These are phyloP conservation scores for Saturnia pavonia DNA, from an alignment of 2,888 invertebrate genomes.

Conservation along the genomic window DNA sequence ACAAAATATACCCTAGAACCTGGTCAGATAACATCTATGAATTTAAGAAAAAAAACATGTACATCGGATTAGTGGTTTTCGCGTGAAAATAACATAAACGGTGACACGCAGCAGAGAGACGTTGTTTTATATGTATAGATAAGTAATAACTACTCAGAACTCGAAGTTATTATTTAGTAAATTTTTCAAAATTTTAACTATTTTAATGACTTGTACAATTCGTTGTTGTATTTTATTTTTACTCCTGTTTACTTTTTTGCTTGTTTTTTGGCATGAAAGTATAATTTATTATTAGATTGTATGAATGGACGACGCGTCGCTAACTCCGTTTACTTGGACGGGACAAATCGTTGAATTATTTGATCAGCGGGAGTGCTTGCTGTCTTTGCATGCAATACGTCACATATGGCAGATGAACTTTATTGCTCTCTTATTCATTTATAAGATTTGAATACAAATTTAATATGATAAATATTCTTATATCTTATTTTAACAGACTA, in stretches of 20 bases:
- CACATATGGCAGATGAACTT: constrained; percentile 46
- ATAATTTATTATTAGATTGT: constrained; percentile 10
- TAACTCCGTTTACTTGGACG: constrained; percentile 27
- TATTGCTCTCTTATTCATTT: constrained; percentile 43
- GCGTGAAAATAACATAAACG: no score
- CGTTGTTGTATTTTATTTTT: neutral
- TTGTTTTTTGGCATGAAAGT: neutral
- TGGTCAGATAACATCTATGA: no score
- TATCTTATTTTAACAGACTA: neutral
- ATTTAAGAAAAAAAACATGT: no score
- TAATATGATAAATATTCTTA: neutral
- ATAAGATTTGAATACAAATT: constrained; percentile 7
- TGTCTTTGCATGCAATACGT: constrained; percentile 36
- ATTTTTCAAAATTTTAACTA: neutral
- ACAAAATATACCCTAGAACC: no score
- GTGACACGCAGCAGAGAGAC: no score
- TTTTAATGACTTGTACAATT: neutral
- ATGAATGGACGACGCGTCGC: constrained; percentile 26
- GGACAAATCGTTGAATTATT: constrained; percentile 32
- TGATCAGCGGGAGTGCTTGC: constrained; percentile 46
- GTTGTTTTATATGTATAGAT: no score
- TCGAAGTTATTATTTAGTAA: neutral
- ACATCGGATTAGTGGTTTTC: no score
- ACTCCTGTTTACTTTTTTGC: neutral
- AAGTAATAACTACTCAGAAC: no score